Evolutionary conservation across 1,140 invertebrate species (phyloP).

Genomic region (Anoplophora glabripennis): DNA sequence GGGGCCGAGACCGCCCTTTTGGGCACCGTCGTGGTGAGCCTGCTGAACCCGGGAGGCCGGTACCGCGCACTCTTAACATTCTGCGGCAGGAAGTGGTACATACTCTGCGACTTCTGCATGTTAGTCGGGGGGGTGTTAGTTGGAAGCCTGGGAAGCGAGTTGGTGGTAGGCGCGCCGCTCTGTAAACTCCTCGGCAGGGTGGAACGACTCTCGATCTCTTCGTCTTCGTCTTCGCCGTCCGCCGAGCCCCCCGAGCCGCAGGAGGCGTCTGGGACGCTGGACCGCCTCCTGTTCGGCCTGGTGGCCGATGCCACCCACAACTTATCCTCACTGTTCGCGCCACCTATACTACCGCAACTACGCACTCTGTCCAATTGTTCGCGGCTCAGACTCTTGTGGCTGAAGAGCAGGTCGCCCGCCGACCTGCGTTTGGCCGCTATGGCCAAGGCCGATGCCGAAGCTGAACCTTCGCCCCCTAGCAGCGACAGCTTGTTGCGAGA

Average conservation of each 20-base stretch:
- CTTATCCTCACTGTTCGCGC: constrained; percentile 58
- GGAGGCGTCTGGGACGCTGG: constrained; percentile 67
- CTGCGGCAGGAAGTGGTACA: constrained; percentile 59
- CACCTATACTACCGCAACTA: constrained; percentile 78
- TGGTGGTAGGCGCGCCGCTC: constrained; percentile 61
- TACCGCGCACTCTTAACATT: constrained; percentile 81
- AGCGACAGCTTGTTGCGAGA: constrained; percentile 74
- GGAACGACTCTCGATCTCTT: constrained; percentile 54
- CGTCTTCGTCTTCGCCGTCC: constrained; percentile 63
- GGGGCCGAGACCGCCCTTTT: constrained; percentile 71
- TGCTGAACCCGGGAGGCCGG: constrained; percentile 74
- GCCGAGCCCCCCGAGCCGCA: constrained; percentile 62
- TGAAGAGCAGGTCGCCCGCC: constrained; percentile 72
- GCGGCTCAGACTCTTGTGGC: constrained; percentile 68
- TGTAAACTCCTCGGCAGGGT: constrained; percentile 66
- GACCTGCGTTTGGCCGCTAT: constrained; percentile 71
- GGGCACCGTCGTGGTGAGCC: constrained; percentile 51
- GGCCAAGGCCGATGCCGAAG: constrained; percentile 62
- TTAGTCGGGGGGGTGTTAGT: constrained; percentile 59
- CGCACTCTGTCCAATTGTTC: constrained; percentile 72
- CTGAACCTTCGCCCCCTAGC: constrained; percentile 63
- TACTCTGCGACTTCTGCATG: constrained; percentile 68
- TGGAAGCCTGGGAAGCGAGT: constrained; percentile 70
- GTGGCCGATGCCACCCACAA: constrained; percentile 52
- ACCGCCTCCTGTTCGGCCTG: constrained; percentile 56